Percentiles rank a stretch among this genome's conserved stretches.
These are phyloP conservation scores for Xanthorhoe spadicearia DNA, from an alignment of 2,888 invertebrate species.

Conservation along the genomic window DNA sequence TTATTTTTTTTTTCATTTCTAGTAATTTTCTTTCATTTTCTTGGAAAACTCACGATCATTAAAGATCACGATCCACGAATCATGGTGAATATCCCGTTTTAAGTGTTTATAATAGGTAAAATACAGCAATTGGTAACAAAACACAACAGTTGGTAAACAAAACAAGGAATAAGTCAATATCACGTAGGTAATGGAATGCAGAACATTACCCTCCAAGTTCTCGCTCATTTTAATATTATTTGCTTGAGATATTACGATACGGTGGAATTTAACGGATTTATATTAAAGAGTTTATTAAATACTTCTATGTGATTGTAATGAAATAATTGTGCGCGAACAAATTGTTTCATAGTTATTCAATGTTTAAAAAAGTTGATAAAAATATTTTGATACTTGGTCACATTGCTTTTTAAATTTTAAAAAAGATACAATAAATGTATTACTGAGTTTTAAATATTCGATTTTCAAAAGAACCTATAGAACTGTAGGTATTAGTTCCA, in stretches of 20 bases:
- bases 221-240: slow-evolving; percentile 70
- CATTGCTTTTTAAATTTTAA: not conserved
- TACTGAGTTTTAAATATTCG: too few species aligned
- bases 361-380: not conserved
- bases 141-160: slow-evolving; percentile 32
- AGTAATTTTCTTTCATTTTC: too few species aligned
- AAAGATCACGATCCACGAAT: too few species aligned
- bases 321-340: not conserved
- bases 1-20: too few species aligned
- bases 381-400: not conserved
- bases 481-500: too few species aligned
- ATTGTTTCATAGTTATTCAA: not conserved
- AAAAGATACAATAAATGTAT: too few species aligned
- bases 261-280: slow-evolving; percentile 55
- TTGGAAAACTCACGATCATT: too few species aligned
- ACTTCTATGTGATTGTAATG: slow-evolving; percentile 1
- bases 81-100: too few species aligned
- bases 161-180: slow-evolving; percentile 35
- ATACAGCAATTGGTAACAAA: slow-evolving; percentile 7
- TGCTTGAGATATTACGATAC: slow-evolving; percentile 63
- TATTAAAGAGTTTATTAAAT: slow-evolving; percentile 20
- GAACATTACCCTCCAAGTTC: slow-evolving; percentile 52
- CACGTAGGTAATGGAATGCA: slow-evolving; percentile 48
- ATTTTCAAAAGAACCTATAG: too few species aligned
- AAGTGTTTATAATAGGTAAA: too few species aligned